Conservation (phyloP, 2,888 invertebrate genomes). For the Lasius platythorax region DNA sequence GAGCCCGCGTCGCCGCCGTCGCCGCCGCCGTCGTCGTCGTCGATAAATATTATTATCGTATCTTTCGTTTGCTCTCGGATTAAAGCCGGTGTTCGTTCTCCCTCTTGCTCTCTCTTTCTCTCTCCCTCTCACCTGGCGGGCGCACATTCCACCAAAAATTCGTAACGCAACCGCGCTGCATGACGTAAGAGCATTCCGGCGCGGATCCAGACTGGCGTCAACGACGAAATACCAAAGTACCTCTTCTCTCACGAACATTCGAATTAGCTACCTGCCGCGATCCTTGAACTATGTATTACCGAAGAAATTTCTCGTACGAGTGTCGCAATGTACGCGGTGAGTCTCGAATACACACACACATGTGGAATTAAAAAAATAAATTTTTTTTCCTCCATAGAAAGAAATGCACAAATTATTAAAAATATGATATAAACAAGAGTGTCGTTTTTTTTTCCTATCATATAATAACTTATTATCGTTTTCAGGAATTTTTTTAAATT, state of each 20-base stretch:
- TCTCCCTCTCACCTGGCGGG: slow-evolving; percentile 25
- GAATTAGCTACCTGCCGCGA: slow-evolving; percentile 36
- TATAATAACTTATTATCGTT: too few species aligned
- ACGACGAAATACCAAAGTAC: slow-evolving; percentile 35
- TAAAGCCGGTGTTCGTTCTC: slow-evolving; percentile 35
- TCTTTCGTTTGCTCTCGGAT: slow-evolving; percentile 53
- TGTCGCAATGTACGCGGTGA: background rate
- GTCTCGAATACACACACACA: background rate
- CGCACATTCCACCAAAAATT: slow-evolving; percentile 43
- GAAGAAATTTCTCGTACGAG: background rate
- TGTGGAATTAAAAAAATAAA: background rate
- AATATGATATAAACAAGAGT: background rate
- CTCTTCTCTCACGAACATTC: slow-evolving; percentile 15
- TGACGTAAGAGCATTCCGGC: slow-evolving; percentile 53
- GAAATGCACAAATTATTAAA: background rate
- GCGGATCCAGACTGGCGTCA: slow-evolving; percentile 48
- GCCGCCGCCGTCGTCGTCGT: background rate
- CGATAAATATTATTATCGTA: slow-evolving; percentile 61
- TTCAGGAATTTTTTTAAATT: too few species aligned
- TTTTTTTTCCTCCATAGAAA: background rate
- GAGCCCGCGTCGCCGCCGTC: slow-evolving; percentile 11
- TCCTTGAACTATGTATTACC: background rate
- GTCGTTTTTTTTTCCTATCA: background rate
- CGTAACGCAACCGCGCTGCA: slow-evolving; percentile 28
- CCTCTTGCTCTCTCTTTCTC: background rate